Evolutionary conservation across 2,888 invertebrate genomes (phyloP).

Genomic region (Macaria liturata): DNA sequence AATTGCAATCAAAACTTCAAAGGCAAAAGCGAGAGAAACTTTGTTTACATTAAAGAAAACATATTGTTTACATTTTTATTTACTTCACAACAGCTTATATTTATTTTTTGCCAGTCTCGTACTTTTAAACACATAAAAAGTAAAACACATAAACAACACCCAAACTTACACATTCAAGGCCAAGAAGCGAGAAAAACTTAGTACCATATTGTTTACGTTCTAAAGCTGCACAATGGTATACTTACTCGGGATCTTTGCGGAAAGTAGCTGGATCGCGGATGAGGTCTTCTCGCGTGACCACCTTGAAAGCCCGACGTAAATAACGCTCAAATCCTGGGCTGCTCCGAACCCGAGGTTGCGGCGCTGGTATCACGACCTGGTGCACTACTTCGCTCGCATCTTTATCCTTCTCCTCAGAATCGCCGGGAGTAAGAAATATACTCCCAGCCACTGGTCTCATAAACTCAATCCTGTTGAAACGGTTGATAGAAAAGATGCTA

Average conservation of each 20-base stretch:
- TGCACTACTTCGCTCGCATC: slow-evolving; percentile 10
- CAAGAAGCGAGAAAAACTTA: background rate
- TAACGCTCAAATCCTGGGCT: slow-evolving; percentile 20
- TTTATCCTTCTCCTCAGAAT: slow-evolving; percentile 12
- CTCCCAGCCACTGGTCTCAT: slow-evolving; percentile 21
- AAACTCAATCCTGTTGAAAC: slow-evolving; percentile 22
- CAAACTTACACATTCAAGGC: background rate
- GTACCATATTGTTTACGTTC: background rate
- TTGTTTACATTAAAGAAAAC: too few relatives aligned
- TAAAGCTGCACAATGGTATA: background rate
- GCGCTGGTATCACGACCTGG: background rate
- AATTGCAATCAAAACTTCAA: too few relatives aligned
- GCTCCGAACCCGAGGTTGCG: background rate
- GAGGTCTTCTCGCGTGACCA: slow-evolving; percentile 16
- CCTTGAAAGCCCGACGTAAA: slow-evolving; percentile 16
- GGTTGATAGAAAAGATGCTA: slow-evolving; percentile 12
- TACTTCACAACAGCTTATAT: too few relatives aligned
- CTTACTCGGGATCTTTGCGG: slow-evolving; percentile 19
- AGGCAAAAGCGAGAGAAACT: too few relatives aligned
- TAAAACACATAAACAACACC: background rate
- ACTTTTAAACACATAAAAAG: too few relatives aligned
- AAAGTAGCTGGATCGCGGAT: slow-evolving; percentile 16
- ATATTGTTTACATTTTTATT: too few relatives aligned
- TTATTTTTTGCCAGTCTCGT: too few relatives aligned
- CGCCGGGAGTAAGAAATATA: slow-evolving; percentile 20